These are phyloP conservation scores for Gnathonemus echidnorhynchus DNA, from an alignment of 2,113 vertebrate species.

Conservation along the genomic window DNA sequence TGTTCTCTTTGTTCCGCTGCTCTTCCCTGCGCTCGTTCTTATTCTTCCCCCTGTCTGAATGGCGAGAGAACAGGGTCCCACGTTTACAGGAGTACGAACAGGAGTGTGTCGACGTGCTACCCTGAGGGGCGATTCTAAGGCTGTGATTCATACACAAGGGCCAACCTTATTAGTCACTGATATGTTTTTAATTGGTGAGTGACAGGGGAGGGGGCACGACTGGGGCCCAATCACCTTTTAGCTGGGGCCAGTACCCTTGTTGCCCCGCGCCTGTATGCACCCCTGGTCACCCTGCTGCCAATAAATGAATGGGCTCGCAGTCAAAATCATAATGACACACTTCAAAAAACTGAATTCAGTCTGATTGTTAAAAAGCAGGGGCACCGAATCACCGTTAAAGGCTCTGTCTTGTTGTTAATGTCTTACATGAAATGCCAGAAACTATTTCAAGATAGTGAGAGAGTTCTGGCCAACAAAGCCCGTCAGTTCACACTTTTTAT, in stretches of 20 bases:
- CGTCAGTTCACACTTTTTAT: background rate
- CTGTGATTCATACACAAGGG: background rate
- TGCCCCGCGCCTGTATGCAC: background rate
- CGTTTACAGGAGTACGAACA: background rate
- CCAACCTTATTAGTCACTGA: background rate
- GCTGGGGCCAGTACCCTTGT: background rate
- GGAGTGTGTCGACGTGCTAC: background rate
- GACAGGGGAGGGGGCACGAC: background rate
- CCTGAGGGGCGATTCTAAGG: background rate
- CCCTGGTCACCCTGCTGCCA: background rate
- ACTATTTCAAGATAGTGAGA: background rate
- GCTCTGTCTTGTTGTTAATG: background rate
- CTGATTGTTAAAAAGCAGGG: background rate
- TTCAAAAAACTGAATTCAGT: background rate
- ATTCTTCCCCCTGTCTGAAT: slow-evolving; percentile 58
- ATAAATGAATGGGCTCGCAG: background rate
- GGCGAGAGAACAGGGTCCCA: background rate
- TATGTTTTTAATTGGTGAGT: background rate
- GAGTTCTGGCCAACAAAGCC: background rate
- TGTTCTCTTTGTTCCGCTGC: slow-evolving; percentile 44
- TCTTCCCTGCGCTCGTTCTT: slow-evolving; percentile 49
- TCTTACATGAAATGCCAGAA: background rate
- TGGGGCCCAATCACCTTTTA: background rate
- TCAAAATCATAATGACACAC: background rate
- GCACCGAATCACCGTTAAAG: background rate